Percentiles rank a stretch among this genome's conserved stretches.
Evolutionary conservation across 2,888 invertebrate genomes (phyloP).

Genomic region (Drosophila nigricruria): DNA sequence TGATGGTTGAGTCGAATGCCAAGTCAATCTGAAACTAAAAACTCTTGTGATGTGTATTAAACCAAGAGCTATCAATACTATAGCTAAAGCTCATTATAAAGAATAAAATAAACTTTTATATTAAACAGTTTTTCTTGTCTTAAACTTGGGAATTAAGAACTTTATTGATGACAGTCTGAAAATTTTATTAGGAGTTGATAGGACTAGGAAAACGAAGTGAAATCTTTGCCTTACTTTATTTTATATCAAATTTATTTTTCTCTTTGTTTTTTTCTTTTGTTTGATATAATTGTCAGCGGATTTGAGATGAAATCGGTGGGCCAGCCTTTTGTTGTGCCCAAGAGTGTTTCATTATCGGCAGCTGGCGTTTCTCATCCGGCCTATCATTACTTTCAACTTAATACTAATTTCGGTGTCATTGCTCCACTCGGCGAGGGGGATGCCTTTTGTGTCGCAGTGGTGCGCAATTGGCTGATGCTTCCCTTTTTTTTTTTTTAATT

Average conservation of each 20-base stretch:
- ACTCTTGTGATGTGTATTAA: no score
- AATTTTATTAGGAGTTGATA: not conserved
- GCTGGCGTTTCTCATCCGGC: constrained; percentile 73
- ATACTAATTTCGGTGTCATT: constrained; percentile 67
- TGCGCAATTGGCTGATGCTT: constrained; percentile 20
- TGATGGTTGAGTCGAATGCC: no score
- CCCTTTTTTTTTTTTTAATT: constrained; percentile 23
- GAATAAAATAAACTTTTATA: not conserved
- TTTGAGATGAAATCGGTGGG: constrained; percentile 30
- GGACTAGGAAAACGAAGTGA: no score
- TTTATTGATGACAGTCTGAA: not conserved
- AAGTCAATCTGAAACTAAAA: no score
- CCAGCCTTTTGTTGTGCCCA: constrained; percentile 30
- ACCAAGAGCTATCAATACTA: not conserved
- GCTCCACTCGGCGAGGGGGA: constrained; percentile 31
- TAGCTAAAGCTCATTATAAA: not conserved
- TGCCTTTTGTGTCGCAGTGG: constrained; percentile 22
- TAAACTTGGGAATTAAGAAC: not conserved
- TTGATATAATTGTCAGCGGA: constrained; percentile 57
- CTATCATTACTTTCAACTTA: constrained; percentile 74
- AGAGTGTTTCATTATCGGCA: constrained; percentile 64
- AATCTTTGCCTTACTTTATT: not conserved
- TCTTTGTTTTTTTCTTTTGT: not conserved
- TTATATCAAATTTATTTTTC: not conserved
- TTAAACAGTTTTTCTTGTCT: not conserved